These are phyloP conservation scores for Timandra comae DNA, from an alignment of 2,888 invertebrate genomes.

Conservation along the genomic window DNA sequence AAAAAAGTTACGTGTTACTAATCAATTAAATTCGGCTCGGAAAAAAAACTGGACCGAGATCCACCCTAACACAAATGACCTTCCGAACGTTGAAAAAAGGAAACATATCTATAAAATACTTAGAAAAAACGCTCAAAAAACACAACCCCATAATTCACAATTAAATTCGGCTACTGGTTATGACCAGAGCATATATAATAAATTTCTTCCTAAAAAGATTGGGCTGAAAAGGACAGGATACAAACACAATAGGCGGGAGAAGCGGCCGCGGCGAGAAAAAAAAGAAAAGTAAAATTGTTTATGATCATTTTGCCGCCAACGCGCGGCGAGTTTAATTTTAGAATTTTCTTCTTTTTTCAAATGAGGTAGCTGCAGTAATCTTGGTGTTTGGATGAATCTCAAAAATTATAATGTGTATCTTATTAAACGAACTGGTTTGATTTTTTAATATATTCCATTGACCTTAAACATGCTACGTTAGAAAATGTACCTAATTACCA, in stretches of 20 bases:
- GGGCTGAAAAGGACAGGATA: constrained; percentile 73
- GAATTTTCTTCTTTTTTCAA: constrained; percentile 45
- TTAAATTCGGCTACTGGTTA: constrained; percentile 75
- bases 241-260: constrained; percentile 60
- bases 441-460: too few species aligned
- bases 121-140: constrained; percentile 20
- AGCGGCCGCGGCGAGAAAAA: constrained; percentile 50
- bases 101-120: constrained; percentile 43
- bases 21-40: constrained; percentile 24
- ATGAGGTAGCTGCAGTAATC: constrained; percentile 21
- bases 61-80: constrained; percentile 64
- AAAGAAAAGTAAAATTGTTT: constrained; percentile 52
- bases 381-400: constrained; percentile 7
- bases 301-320: constrained; percentile 72
- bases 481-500: too few species aligned
- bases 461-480: too few species aligned
- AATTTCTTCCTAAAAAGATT: constrained; percentile 73
- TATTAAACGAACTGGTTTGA: too few species aligned
- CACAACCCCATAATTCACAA: constrained; percentile 70
- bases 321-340: constrained; percentile 63
- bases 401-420: background rate
- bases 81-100: constrained; percentile 63
- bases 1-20: constrained; percentile 49
- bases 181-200: constrained; percentile 72
- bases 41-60: constrained; percentile 24